Conservation (phyloP, 2,888 invertebrate genomes). For the Cotesia congregata region DNA sequence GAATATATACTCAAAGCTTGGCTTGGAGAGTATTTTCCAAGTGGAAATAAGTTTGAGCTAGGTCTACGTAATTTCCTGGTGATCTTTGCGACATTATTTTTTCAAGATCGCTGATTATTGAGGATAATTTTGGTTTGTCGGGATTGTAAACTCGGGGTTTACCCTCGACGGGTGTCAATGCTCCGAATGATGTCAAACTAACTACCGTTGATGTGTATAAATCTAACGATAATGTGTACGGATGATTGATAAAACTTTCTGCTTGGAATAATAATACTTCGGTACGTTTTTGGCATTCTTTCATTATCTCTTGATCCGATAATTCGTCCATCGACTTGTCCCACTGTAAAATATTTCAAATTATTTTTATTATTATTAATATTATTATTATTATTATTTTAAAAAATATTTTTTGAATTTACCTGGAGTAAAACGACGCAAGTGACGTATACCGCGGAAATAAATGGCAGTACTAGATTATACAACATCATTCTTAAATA, state of each 20-base stretch:
- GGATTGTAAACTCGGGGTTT: slow-evolving; percentile 51
- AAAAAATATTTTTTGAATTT: slow-evolving; percentile 42
- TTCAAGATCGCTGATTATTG: slow-evolving; percentile 55
- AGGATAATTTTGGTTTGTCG: slow-evolving; percentile 52
- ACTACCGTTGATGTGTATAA: slow-evolving; percentile 61
- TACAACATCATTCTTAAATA: slow-evolving; percentile 74
- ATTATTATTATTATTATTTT: slow-evolving; percentile 26
- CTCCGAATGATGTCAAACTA: slow-evolving; percentile 56
- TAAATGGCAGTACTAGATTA: slow-evolving; percentile 77
- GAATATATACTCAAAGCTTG: slow-evolving; percentile 56
- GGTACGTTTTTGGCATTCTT: slow-evolving; percentile 74
- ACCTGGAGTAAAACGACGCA: slow-evolving; percentile 73
- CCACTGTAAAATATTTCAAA: slow-evolving; percentile 63
- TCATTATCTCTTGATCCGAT: slow-evolving; percentile 72
- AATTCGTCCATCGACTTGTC: slow-evolving; percentile 52
- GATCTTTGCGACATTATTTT: slow-evolving; percentile 53
- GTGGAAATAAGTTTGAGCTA: slow-evolving; percentile 51
- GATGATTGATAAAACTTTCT: slow-evolving; percentile 73
- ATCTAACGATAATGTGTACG: slow-evolving; percentile 83
- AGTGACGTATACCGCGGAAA: slow-evolving; percentile 74
- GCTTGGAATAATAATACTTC: slow-evolving; percentile 72
- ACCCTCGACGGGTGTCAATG: slow-evolving; percentile 48
- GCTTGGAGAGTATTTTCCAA: slow-evolving; percentile 56
- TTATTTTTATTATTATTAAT: not conserved
- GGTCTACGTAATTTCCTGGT: slow-evolving; percentile 56